These are phyloP conservation scores for Machaerirhynchus nigripectus DNA, from an alignment of 2,113 vertebrate genomes.

Conservation along the genomic window DNA sequence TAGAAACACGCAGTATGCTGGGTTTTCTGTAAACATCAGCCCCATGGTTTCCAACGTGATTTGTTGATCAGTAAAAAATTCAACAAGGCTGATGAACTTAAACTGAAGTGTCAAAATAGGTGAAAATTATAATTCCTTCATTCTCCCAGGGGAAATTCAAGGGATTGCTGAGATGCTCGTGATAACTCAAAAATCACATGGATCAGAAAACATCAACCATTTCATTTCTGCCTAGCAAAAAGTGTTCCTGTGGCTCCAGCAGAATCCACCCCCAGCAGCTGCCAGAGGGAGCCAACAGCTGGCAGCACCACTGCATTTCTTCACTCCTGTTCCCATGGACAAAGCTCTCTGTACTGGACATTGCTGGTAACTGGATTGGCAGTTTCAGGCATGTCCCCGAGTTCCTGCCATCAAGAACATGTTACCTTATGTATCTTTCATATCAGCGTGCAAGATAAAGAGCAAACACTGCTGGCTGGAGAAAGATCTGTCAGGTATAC, in stretches of 20 bases:
- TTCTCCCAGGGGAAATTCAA: background rate
- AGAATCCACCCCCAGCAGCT: background rate
- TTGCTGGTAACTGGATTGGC: background rate
- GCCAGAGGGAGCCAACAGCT: background rate
- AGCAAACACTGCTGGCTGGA: background rate
- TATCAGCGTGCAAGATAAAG: background rate
- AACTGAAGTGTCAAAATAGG: background rate
- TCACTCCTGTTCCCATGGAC: accelerated
- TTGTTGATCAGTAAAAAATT: background rate
- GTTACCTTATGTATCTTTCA: background rate
- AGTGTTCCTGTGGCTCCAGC: background rate
- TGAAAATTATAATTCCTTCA: background rate
- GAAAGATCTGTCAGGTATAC: background rate
- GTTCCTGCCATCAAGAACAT: background rate
- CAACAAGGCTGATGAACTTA: background rate
- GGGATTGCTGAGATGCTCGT: background rate
- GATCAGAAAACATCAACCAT: background rate
- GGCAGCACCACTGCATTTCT: background rate
- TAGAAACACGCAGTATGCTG: accelerated
- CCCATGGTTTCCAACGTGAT: background rate
- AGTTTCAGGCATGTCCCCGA: background rate
- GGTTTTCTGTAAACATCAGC: background rate
- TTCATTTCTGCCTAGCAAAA: background rate
- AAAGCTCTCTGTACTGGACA: background rate
- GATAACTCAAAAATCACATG: background rate